A percentile compares a stretch with the other conserved stretches of the same genome.
Conservation (phyloP, 2,888 invertebrate genomes). For the Dolomedes plantarius region DNA sequence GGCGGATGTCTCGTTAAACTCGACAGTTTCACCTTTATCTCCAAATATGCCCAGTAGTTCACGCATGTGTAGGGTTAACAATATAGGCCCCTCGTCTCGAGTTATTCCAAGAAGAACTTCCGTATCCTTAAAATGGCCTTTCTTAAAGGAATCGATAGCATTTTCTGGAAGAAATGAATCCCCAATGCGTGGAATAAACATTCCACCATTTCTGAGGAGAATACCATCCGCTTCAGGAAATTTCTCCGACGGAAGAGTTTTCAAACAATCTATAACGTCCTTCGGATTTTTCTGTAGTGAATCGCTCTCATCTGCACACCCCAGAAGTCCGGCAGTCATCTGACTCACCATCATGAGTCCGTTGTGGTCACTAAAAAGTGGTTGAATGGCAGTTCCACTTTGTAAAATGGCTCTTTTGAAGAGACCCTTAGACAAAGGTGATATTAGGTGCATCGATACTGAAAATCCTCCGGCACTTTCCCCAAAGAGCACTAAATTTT, state of each 20-base stretch:
- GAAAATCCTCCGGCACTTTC: slow-evolving; percentile 75
- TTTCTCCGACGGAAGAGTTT: slow-evolving; percentile 39
- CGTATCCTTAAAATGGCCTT: slow-evolving; percentile 27
- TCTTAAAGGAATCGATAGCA: slow-evolving; percentile 19
- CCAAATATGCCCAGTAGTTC: background rate
- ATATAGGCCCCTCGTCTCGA: slow-evolving; percentile 51
- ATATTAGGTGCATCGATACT: slow-evolving; percentile 71
- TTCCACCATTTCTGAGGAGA: slow-evolving; percentile 73
- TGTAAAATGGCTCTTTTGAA: slow-evolving; percentile 74
- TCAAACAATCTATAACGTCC: slow-evolving; percentile 69
- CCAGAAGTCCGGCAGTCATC: slow-evolving; percentile 17
- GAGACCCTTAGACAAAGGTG: slow-evolving; percentile 68
- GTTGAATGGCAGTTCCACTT: slow-evolving; percentile 73
- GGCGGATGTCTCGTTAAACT: background rate
- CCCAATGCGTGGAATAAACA: slow-evolving; percentile 57
- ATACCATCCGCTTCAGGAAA: slow-evolving; percentile 58
- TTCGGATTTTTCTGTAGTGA: background rate
- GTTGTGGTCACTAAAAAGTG: background rate
- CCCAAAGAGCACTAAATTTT: slow-evolving; percentile 75
- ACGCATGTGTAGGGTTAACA: background rate
- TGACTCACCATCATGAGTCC: background rate
- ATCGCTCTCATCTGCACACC: slow-evolving; percentile 17
- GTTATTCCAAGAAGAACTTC: slow-evolving; percentile 54
- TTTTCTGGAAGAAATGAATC: slow-evolving; percentile 54
- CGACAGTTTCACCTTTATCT: background rate